Base-by-base conservation (phyloP, 2,113 vertebrate species). In the Tyto alba region DNA sequence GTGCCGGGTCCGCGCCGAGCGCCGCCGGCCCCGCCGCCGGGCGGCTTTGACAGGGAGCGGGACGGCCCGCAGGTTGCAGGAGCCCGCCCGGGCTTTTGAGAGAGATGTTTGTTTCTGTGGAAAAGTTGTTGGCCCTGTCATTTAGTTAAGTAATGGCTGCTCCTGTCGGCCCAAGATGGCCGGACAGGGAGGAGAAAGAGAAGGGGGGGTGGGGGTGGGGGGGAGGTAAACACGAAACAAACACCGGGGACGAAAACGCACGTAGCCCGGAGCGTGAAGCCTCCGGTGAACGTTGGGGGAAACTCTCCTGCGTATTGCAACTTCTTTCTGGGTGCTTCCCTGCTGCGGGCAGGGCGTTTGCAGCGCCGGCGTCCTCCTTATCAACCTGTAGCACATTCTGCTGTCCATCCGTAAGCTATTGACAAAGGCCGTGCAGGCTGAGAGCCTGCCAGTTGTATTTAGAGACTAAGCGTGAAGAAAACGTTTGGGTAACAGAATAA, bases 101-200 rank as follows among this genome's bases (percentile, higher is more conserved):
- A 80, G 73, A 36, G 73, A 38, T 92, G 95, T 95, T 97, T 88
- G 94, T 94, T 96, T 96, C 93, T 85, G 90, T 96, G 93, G 93
- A 74, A 98, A 98, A 98, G 97, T 98, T 98, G 95, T 97, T 96
- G 97, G 96, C 96, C 96, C 97, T 98, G 98, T 98, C 98, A 98
- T 98, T 98, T 98, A 98, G 97, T 98, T 98, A 98, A 99, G 96
- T 98, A 99, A 99, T 98, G 98, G 98, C 98, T 99, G 98, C 97
- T 98, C 97, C 96, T 97, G 93, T 98, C 97, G 97, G 98, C 96
- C 98, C 98, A 99, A 99, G 98, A 99, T 99, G 98, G 98, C 98
- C 98, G 99, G 98, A 98, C 97, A 96, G 97, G 97, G 98, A 95
- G 97, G 97, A 97, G 97, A 96, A 96, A 95, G 91, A 80, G 85